Conservation (phyloP, 2,888 invertebrate species). For the Endomychus coccineus region DNA sequence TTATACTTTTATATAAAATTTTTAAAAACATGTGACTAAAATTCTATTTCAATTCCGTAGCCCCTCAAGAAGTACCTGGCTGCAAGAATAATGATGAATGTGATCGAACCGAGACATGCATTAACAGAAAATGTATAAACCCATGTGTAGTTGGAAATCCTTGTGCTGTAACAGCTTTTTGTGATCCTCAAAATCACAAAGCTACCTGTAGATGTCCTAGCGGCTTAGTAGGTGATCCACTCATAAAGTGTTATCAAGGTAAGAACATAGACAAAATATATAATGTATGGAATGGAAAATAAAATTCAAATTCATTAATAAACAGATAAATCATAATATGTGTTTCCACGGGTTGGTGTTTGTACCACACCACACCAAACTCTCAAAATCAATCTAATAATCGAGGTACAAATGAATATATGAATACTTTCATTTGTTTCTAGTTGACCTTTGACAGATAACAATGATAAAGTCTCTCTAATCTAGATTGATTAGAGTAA, state of each 20-base stretch:
- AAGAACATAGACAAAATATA: no score
- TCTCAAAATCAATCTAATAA: no score
- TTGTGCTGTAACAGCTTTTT: constrained; percentile 73
- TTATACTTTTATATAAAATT: constrained; percentile 13
- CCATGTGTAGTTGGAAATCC: constrained; percentile 64
- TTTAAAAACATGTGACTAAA: constrained; percentile 8
- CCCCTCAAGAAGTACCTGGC: constrained; percentile 49
- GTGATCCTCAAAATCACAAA: constrained; percentile 66
- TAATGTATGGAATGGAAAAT: no score
- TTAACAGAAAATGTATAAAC: constrained; percentile 66
- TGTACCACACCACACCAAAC: no score
- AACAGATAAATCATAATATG: no score
- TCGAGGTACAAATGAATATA: no score
- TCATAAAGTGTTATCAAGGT: constrained; percentile 61
- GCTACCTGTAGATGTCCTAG: constrained; percentile 70
- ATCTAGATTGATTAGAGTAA: no score
- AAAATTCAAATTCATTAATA: no score
- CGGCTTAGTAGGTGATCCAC: constrained; percentile 73
- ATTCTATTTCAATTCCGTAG: constrained; percentile 27
- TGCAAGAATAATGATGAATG: constrained; percentile 70
- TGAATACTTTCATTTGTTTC: no score
- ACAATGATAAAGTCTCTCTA: no score
- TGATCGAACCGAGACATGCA: constrained; percentile 60
- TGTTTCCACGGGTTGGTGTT: no score
- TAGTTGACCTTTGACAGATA: no score